Evolutionary conservation across 2,888 invertebrate genomes (phyloP).

Genomic region (Steinernema carpocapsae): DNA sequence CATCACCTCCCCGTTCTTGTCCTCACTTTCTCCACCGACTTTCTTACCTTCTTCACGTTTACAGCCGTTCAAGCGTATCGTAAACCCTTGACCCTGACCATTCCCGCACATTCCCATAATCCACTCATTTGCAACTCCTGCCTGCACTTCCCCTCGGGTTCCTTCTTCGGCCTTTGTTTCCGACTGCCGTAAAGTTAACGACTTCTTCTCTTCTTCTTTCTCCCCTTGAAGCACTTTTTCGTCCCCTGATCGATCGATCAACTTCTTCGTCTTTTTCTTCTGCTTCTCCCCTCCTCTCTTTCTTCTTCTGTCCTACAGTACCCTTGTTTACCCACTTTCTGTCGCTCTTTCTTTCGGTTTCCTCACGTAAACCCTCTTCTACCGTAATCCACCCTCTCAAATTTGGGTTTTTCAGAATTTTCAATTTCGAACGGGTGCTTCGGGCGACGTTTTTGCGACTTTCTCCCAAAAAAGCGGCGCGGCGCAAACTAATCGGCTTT

Average conservation of each 20-base stretch:
- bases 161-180: conserved; percentile 3
- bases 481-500: conserved; percentile 34
- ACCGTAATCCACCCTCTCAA: not conserved
- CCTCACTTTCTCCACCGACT: not conserved
- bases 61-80: not conserved
- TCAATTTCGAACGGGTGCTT: conserved; percentile 13
- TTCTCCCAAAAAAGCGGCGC: conserved; percentile 28
- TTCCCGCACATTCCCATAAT: not conserved
- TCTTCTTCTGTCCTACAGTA: not conserved
- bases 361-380: not conserved
- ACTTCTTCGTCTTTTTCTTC: not conserved
- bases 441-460: conserved; percentile 14
- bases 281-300: not conserved
- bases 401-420: conserved; percentile 8
- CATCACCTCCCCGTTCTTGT: not conserved
- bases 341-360: not conserved
- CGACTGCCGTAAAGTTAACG: conserved; percentile 9
- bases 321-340: not conserved
- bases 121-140: not conserved
- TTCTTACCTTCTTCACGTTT: conserved; percentile 2
- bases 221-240: not conserved
- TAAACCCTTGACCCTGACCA: not conserved
- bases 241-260: conserved; percentile 11
- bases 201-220: conserved; percentile 6
- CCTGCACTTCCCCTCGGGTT: not conserved